Conservation (phyloP, 2,113 vertebrate genomes). For the Cynopterus brachyotis region DNA sequence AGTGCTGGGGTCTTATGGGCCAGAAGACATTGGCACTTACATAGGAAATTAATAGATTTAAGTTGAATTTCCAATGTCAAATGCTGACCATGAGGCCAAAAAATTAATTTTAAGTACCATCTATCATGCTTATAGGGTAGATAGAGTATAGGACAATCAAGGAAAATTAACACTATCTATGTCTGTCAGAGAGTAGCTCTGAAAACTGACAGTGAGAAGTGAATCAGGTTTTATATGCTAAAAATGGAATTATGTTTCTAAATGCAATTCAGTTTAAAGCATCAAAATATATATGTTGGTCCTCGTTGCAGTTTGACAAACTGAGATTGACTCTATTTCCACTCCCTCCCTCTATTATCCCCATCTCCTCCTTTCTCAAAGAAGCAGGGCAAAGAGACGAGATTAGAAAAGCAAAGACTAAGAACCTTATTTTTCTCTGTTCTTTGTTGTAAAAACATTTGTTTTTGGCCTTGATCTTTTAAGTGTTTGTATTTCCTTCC, state of each 20-base stretch:
- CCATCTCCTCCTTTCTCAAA: background rate
- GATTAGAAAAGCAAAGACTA: background rate
- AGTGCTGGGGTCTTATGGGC: no score
- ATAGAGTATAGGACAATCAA: background rate
- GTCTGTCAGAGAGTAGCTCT: background rate
- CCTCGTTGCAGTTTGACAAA: background rate
- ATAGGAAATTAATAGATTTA: background rate
- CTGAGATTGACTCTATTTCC: background rate
- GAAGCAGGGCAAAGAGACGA: background rate
- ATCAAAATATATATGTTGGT: background rate
- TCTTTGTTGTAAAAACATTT: background rate
- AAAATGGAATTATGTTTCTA: background rate
- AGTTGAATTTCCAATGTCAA: background rate
- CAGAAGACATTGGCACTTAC: background rate
- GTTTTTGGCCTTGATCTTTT: background rate
- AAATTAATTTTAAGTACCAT: background rate
- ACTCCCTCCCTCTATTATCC: background rate
- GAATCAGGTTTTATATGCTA: background rate
- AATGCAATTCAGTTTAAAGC: background rate
- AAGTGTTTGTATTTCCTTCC: conserved; percentile 12
- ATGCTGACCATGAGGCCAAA: background rate
- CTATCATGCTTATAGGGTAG: background rate
- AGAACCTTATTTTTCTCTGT: background rate
- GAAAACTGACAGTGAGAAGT: background rate
- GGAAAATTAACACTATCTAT: background rate